These are phyloP conservation scores for Zaprionus nigranus DNA, from an alignment of 1,140 invertebrate species.

Conservation along the genomic window DNA sequence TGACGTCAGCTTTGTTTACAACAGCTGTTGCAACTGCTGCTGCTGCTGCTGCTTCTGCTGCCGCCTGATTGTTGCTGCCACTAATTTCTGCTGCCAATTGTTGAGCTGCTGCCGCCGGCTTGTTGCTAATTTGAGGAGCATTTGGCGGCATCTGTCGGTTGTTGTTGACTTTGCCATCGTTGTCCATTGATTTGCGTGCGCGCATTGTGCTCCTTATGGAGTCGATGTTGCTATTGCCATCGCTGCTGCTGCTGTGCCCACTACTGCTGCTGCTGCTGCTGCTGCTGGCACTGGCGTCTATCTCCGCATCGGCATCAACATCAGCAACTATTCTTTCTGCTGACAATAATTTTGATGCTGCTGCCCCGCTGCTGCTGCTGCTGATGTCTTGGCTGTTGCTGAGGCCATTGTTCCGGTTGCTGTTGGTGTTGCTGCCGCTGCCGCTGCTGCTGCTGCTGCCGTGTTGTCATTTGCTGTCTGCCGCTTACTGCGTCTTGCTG, in stretches of 20 bases:
- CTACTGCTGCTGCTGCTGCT: constrained; percentile 15
- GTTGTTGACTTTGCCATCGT: constrained; percentile 48
- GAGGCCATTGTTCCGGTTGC: constrained; percentile 29
- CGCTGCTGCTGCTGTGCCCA: constrained; percentile 17
- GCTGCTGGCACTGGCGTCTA: constrained; percentile 12
- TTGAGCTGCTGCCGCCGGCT: constrained; percentile 57
- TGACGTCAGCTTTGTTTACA: constrained; percentile 38
- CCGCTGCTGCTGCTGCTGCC: constrained; percentile 53
- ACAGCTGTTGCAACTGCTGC: constrained; percentile 28
- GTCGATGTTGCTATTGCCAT: constrained; percentile 40
- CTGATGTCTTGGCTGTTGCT: constrained; percentile 32
- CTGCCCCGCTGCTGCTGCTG: constrained; percentile 23
- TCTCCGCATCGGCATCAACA: background rate
- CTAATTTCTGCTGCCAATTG: constrained; percentile 60
- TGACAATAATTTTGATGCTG: no score
- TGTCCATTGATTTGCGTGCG: constrained; percentile 67
- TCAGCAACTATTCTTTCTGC: background rate
- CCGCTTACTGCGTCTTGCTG: constrained; percentile 62
- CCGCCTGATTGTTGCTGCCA: constrained; percentile 56
- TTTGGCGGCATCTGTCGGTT: constrained; percentile 59
- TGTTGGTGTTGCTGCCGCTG: constrained; percentile 37
- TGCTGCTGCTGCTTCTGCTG: constrained; percentile 16
- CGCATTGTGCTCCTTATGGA: constrained; percentile 55
- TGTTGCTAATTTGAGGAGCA: constrained; percentile 79
- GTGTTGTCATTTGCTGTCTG: constrained; percentile 67